Base-by-base conservation (phyloP, 1,140 invertebrate genomes). In the Pseudomyrmex dendroicus region DNA sequence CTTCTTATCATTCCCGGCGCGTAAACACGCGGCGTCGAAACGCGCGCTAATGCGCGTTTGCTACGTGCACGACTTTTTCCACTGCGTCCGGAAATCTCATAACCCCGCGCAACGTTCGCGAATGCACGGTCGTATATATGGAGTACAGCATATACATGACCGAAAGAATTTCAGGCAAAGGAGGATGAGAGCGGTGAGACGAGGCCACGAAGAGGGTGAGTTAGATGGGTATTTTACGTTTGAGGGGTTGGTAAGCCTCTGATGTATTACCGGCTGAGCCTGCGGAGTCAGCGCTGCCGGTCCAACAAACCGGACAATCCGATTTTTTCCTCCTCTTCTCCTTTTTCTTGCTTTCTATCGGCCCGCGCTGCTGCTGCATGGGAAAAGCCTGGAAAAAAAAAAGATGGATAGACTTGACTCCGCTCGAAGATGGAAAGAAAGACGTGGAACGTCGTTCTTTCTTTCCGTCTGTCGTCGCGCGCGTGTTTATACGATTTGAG, bases 201-300 rank as follows among this genome's bases (percentile, higher is more conserved):
- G 54, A 48, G 76, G n/a, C 50, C 44, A 12, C 20, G 25, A 1
- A 17, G 57, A 50, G 66, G 50, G 63, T 25, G 86, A 57, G 86
- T 83, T 88, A 86, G 87, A 86, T 80, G 68, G 87, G 87, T 88
- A 90, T 91, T 91, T 91, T 90, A 91, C 89, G 89, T 91, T 91
- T 90, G 90, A 90, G 89, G 87, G 89, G 77, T 88, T 84, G 86
- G 90, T 90, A 90, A 90, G 88, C 89, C 88, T 70, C 88, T 91
- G 90, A 91, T 90, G 90, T 90, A 91, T 91, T 90, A 91, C 88
- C 80, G 87, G 88, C 86, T 90, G 91, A 91, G 89, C 89, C 87
- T 91, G 91, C 90, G 83, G 87, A 91, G 89, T 91, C 90, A 91
- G 90, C 90, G 84, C 85, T 89, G 86, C 89, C 90, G 87, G 88